A percentile compares a stretch with the other conserved stretches of the same genome.
phyloP scores from a whole-genome alignment of 2,113 vertebrate species.

The Salvator merianae region DNA sequence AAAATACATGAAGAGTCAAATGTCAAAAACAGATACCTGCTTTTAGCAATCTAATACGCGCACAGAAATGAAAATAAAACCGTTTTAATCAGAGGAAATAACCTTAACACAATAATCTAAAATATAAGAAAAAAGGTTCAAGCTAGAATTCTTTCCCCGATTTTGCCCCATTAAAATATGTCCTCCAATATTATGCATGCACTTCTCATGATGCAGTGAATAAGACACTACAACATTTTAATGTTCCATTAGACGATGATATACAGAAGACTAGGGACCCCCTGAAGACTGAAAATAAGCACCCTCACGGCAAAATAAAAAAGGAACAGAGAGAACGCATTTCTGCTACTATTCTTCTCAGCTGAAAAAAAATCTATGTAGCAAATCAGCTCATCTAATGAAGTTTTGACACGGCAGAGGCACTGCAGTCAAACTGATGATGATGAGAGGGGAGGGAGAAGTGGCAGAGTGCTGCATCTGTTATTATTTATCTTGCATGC shows the following conservation, averaged over 20 bases:
- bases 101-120: constrained; percentile 35
- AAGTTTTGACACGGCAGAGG: constrained; percentile 65
- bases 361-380: constrained; percentile 53
- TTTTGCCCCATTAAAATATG: neutral
- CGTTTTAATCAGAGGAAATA: neutral
- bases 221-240: constrained; percentile 27
- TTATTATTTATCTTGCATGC: constrained; percentile 19
- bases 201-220: neutral
- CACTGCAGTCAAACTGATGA: constrained; percentile 52
- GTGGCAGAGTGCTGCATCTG: constrained; percentile 40
- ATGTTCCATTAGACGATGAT: constrained; percentile 43
- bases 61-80: constrained; percentile 47
- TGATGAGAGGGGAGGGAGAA: constrained; percentile 34
- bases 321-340: neutral
- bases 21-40: constrained; percentile 37
- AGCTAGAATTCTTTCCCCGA: constrained; percentile 25
- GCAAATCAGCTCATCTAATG: constrained; percentile 53
- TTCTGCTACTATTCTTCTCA: constrained; percentile 50
- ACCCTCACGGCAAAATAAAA: constrained; percentile 44
- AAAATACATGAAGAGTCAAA: constrained; percentile 37
- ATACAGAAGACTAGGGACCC: constrained; percentile 38
- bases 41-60: neutral
- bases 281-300: neutral
- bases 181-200: constrained; percentile 32
- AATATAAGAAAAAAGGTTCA: constrained; percentile 28